These are phyloP conservation scores for Eupleurogrammus muticus DNA, from an alignment of 2,797 vertebrate species.

Conservation along the genomic window DNA sequence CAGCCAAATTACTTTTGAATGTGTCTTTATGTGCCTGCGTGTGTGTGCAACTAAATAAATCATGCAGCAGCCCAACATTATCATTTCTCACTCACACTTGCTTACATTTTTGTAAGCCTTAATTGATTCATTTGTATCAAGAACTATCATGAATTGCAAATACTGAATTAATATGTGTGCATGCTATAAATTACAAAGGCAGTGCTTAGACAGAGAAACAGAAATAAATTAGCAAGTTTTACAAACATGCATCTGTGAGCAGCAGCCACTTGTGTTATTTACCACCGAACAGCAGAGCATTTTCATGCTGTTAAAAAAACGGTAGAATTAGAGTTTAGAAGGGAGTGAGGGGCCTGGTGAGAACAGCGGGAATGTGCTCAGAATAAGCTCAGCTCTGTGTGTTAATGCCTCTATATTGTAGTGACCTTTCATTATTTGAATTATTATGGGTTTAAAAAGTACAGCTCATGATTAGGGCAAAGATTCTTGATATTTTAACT, in stretches of 20 bases:
- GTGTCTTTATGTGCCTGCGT: slow-evolving; percentile 1
- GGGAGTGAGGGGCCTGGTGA: slow-evolving; percentile 16
- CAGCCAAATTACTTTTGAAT: slow-evolving; percentile 43
- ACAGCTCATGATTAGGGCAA: neutral
- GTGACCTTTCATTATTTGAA: slow-evolving; percentile 15
- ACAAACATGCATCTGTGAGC: slow-evolving; percentile 34
- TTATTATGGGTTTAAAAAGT: slow-evolving; percentile 10
- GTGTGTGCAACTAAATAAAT: slow-evolving; percentile 13
- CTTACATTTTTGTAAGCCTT: slow-evolving; percentile 27
- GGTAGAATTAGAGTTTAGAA: slow-evolving; percentile 24
- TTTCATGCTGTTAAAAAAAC: slow-evolving; percentile 34
- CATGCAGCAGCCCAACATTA: neutral
- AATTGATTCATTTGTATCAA: slow-evolving; percentile 48
- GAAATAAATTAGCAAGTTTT: slow-evolving; percentile 31
- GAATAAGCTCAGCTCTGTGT: slow-evolving; percentile 44
- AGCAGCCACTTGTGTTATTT: slow-evolving; percentile 48
- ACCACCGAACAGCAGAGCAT: slow-evolving; percentile 14
- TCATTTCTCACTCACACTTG: slow-evolving; percentile 35
- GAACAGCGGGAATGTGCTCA: slow-evolving; percentile 28
- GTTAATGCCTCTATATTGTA: slow-evolving; percentile 16
- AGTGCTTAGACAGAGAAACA: slow-evolving; percentile 3
- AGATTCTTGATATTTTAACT: no score
- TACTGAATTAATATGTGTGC: slow-evolving; percentile 22
- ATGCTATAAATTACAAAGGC: slow-evolving; percentile 35
- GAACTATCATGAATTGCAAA: slow-evolving; percentile 14